Evolutionary conservation across 1,140 invertebrate species (phyloP), one percentile per base, ranked within the genome.

Genomic region (Meloidogyne exigua): DNA sequence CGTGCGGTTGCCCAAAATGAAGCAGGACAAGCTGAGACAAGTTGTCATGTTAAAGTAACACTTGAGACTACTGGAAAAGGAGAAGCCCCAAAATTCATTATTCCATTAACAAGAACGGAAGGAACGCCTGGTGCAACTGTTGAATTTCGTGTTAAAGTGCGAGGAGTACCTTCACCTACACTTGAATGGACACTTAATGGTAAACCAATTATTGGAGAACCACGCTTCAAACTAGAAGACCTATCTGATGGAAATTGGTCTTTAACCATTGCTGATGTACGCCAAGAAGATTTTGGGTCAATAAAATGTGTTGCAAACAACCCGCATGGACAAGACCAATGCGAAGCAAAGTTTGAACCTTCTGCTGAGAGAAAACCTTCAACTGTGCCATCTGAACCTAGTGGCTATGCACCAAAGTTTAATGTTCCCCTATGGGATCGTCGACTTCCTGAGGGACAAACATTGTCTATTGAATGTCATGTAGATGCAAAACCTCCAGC

Each of bases 231-330:
- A 7, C 26, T 86, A 13, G 85, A 86, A 71, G 85, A 86, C 69
- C 82, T 87, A 81, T 68, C 66, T 67, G 86, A 87, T 76, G 86
- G 86, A n/a, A 84, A 86, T 71, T 86, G 79, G 67, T 64, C 42
- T 44, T 68, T 86, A 23, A 84, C 80, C 7, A 84, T 80, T n/a
- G 11, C 85, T 42, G 78, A 87, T 25, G 85, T 89, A 15, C 80
- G 75, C 21, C 86, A 87, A 70, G 84, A 84, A 62, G 89, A 90
- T 80, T 89, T 88, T 77, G 89, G 89, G 21, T 87, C 87, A 63
- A 85, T 89, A 75, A 75, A 75, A 13, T 89, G 88, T 79, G 80
- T 81, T 64, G 88, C 87, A 25, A 84, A 80, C 7, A 90, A 90
- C 79, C 84, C 85, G 26, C 83, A 85, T 76, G 89, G 89, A 18